Conservation (phyloP, 1,140 invertebrate genomes). For the Rhagoletis zephyria region DNA sequence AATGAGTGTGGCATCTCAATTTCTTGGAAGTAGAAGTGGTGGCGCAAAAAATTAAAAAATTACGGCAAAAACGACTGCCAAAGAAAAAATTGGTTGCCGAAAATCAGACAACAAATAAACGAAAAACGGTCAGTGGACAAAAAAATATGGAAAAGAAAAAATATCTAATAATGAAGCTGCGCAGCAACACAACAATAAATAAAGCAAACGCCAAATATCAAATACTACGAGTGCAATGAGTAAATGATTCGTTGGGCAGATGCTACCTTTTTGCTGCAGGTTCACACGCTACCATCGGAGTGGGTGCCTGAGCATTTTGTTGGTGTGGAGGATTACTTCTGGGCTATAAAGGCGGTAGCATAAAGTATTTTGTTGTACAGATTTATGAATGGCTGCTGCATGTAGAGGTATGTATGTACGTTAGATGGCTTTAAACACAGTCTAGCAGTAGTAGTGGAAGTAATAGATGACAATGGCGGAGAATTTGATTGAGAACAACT, state of each 20-base stretch:
- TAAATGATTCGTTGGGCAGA: conserved; percentile 25
- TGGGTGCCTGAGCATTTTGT: not conserved
- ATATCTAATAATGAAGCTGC: not conserved
- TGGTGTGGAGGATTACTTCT: conserved; percentile 11
- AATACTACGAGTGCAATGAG: not conserved
- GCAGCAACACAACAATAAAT: conserved; percentile 11
- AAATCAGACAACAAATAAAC: conserved; percentile 24
- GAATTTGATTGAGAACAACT: too few relatives aligned
- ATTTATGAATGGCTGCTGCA: not conserved
- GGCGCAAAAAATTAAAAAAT: not conserved
- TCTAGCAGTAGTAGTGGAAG: not conserved
- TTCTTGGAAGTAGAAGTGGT: conserved; percentile 31
- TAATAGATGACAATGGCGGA: too few relatives aligned
- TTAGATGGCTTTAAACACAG: not conserved
- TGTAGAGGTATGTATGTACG: too few relatives aligned
- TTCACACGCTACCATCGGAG: conserved; percentile 66
- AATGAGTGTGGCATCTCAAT: conserved; percentile 45
- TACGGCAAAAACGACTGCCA: not conserved
- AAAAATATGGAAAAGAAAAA: not conserved
- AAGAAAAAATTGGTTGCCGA: not conserved
- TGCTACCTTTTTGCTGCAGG: conserved; percentile 61
- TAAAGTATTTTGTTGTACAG: not conserved
- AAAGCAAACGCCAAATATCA: conserved; percentile 44
- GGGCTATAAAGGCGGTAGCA: not conserved
- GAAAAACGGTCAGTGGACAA: conserved; percentile 1